phyloP scores from a whole-genome alignment of 2,888 invertebrate genomes.

The Ophioninae sp. region DNA sequence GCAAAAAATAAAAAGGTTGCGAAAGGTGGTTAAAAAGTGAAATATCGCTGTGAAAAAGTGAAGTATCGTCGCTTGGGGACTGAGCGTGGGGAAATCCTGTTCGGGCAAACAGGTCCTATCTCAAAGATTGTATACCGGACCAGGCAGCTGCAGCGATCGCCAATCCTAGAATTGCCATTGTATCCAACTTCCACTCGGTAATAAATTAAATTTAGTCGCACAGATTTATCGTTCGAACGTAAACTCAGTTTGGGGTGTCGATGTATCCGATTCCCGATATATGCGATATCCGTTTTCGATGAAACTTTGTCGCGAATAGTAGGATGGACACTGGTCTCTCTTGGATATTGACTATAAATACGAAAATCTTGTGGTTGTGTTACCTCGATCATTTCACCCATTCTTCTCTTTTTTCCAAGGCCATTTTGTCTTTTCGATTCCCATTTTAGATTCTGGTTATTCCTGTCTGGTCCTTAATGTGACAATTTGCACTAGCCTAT shows the following conservation, averaged over 20 bases:
- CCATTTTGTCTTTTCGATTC: background rate
- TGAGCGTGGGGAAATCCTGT: background rate
- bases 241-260: background rate
- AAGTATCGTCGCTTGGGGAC: background rate
- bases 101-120: background rate
- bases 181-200: background rate
- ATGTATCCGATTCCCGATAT: background rate
- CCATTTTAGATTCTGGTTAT: no score
- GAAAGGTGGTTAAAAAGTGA: background rate
- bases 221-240: background rate
- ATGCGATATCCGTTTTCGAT: constrained; percentile 5
- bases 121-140: background rate
- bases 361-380: background rate
- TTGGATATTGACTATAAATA: background rate
- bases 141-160: background rate
- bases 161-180: background rate
- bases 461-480: no score
- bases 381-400: background rate
- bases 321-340: background rate
- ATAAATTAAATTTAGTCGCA: background rate
- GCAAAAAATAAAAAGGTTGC: background rate
- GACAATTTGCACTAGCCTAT: background rate
- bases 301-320: constrained; percentile 1
- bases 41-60: constrained; percentile 1
- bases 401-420: background rate